A percentile compares a stretch with the other conserved stretches of the same genome.
These are phyloP conservation scores for Peromyscus polionotus DNA, from an alignment of 2,113 vertebrate genomes.

Conservation along the genomic window DNA sequence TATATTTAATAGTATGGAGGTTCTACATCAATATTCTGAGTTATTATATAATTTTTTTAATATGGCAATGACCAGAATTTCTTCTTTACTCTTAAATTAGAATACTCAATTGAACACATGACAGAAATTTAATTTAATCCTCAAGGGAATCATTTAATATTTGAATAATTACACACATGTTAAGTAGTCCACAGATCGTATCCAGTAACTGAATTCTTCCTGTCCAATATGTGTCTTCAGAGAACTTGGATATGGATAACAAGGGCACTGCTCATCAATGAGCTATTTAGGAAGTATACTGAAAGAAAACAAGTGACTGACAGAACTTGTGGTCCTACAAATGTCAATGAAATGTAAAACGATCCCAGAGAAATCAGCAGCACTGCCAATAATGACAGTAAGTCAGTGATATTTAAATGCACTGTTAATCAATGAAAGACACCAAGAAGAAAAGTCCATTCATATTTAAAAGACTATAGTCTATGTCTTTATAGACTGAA, in stretches of 20 bases:
- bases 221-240: neutral
- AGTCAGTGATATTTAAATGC: conserved; percentile 41
- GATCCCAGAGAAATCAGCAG: conserved; percentile 32
- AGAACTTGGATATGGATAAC: neutral
- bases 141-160: conserved; percentile 21
- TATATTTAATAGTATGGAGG: neutral
- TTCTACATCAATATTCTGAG: neutral
- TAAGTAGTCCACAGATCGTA: neutral
- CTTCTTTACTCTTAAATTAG: conserved; percentile 33
- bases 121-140: conserved; percentile 26
- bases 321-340: conserved; percentile 26
- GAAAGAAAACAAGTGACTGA: neutral
- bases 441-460: neutral
- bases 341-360: conserved; percentile 45
- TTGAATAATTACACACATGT: neutral
- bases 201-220: neutral
- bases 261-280: neutral
- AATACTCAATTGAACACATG: conserved; percentile 3
- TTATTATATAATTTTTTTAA: neutral
- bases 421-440: conserved; percentile 8
- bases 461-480: neutral
- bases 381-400: neutral
- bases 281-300: conserved; percentile 27
- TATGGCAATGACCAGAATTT: neutral
- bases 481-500: neutral